Conservation (phyloP, 2,113 vertebrate species). For the Lepus europaeus region DNA sequence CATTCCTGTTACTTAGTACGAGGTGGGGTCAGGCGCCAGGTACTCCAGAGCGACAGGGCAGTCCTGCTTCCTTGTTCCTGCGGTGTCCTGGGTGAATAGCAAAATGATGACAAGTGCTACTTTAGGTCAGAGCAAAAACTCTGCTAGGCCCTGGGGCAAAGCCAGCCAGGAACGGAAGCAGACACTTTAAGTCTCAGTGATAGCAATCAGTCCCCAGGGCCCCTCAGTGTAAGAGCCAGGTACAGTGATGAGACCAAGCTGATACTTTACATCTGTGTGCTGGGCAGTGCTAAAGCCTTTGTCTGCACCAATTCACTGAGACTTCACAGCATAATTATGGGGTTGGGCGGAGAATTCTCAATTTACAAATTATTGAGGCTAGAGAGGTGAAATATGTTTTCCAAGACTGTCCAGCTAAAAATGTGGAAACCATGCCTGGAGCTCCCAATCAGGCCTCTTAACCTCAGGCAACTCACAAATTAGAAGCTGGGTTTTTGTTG, state of each 20-base stretch:
- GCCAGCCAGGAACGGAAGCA: neutral
- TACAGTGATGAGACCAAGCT: neutral
- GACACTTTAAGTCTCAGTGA: neutral
- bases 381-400: constrained; percentile 29
- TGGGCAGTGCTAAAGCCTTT: neutral
- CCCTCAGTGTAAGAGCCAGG: neutral
- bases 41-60: neutral
- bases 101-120: neutral
- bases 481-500: neutral
- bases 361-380: neutral
- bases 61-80: neutral
- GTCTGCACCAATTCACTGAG: neutral
- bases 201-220: neutral
- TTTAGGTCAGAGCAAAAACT: constrained; percentile 41
- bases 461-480: constrained; percentile 14
- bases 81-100: neutral
- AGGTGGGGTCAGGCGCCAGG: neutral
- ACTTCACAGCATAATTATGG: neutral
- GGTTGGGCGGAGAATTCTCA: neutral
- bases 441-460: neutral
- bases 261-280: neutral
- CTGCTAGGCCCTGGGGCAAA: neutral
- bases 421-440: neutral
- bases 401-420: neutral
- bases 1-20: neutral